Percentiles rank a stretch among this genome's conserved stretches.
Evolutionary conservation across 2,888 invertebrate species (phyloP).

Genomic region (Phengaris alcon): DNA sequence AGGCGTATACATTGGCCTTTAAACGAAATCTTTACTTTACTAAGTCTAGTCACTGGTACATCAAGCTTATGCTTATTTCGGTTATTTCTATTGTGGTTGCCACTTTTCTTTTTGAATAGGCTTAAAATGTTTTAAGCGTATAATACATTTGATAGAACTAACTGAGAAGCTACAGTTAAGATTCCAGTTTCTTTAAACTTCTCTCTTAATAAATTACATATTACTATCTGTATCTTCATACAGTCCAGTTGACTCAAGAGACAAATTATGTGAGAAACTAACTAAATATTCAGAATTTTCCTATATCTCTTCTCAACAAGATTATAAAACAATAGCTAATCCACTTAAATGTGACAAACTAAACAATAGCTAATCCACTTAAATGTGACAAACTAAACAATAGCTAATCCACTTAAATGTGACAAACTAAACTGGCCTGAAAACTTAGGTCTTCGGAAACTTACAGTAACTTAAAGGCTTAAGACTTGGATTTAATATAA

Average conservation of each 20-base stretch:
- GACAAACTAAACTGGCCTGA: constrained; percentile 12
- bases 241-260: neutral
- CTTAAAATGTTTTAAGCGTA: too few species aligned
- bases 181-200: too few species aligned
- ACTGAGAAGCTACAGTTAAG: too few species aligned
- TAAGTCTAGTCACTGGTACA: too few species aligned
- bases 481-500: neutral
- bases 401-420: neutral
- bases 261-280: neutral
- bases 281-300: neutral
- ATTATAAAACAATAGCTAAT: neutral
- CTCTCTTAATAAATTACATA: too few species aligned
- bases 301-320: neutral
- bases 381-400: constrained; percentile 12
- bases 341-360: constrained; percentile 2
- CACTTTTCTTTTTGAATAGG: too few species aligned
- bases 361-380: neutral
- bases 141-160: too few species aligned
- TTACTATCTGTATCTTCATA: too few species aligned
- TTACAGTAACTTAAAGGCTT: constrained; percentile 9
- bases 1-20: too few species aligned
- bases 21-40: too few species aligned
- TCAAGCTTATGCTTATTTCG: too few species aligned
- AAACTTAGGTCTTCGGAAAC: constrained; percentile 7
- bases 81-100: too few species aligned